These are phyloP conservation scores for Moxostoma hubbsi DNA, from an alignment of 2,797 vertebrate species.

Conservation along the genomic window DNA sequence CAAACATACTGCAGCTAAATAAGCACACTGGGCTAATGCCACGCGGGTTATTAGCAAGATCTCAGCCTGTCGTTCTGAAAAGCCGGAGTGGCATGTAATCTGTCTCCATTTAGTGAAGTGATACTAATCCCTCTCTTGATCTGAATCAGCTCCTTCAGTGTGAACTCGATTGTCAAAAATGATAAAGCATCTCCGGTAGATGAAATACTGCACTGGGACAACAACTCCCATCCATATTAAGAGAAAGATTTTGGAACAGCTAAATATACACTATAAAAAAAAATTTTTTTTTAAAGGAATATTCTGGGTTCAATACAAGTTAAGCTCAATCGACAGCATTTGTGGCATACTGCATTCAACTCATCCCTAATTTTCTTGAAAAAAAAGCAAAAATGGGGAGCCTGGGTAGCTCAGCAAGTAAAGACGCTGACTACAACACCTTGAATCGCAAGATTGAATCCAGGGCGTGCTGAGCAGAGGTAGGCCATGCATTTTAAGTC, in stretches of 20 bases:
- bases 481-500: no score
- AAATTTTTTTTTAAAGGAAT: no score
- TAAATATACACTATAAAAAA: background rate
- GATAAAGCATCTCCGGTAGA: slow-evolving; percentile 11
- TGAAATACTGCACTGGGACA: background rate
- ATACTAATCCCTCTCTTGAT: slow-evolving; percentile 37
- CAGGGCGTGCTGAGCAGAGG: no score
- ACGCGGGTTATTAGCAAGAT: slow-evolving; percentile 53
- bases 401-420: no score
- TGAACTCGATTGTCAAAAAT: slow-evolving; percentile 12
- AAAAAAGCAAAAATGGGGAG: no score
- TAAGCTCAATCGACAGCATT: no score
- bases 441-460: no score
- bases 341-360: no score
- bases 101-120: slow-evolving; percentile 33
- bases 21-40: slow-evolving; percentile 43
- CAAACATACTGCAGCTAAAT: slow-evolving; percentile 40
- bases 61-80: slow-evolving; percentile 45
- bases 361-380: no score
- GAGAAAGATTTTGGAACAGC: background rate
- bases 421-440: no score
- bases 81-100: slow-evolving; percentile 35
- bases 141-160: slow-evolving; percentile 38
- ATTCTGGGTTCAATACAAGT: no score
- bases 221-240: background rate